Percentiles rank a stretch among this genome's conserved stretches.
phyloP scores from a whole-genome alignment of 2,888 invertebrate genomes.

The Hirtodrosophila duncani region DNA sequence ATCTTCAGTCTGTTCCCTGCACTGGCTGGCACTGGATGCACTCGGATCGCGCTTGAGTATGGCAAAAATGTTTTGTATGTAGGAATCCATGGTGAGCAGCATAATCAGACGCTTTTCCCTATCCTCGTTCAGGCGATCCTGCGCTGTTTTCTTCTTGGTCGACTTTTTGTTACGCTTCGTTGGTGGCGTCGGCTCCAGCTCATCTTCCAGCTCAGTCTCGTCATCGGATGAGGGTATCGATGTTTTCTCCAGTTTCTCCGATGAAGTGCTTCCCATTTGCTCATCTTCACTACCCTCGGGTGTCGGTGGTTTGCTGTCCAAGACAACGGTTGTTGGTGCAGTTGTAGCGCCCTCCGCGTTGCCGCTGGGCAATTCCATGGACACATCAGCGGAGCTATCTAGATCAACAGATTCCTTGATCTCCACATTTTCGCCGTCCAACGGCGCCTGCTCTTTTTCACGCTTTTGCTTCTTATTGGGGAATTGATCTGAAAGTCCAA shows the following conservation, averaged over 20 bases:
- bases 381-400: conserved; percentile 24
- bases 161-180: conserved; percentile 58
- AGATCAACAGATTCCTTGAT: conserved; percentile 7
- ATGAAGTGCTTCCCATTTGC: conserved; percentile 42
- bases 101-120: conserved; percentile 74
- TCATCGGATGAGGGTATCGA: conserved; percentile 52
- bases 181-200: conserved; percentile 44
- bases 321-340: background rate
- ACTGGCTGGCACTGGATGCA: conserved; percentile 16
- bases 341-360: background rate
- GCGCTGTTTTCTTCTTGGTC: conserved; percentile 61
- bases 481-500: conserved; percentile 50
- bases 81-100: conserved; percentile 76
- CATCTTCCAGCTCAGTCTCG: conserved; percentile 52
- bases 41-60: conserved; percentile 75
- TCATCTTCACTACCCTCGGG: conserved; percentile 41
- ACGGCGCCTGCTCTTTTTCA: conserved; percentile 36
- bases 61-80: conserved; percentile 75
- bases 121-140: conserved; percentile 74
- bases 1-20: conserved; percentile 51
- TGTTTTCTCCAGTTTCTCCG: conserved; percentile 39
- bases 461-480: conserved; percentile 62
- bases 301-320: conserved; percentile 12
- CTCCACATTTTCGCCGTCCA: conserved; percentile 28
- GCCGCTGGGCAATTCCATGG: conserved; percentile 34